A percentile compares a stretch with the other conserved stretches of the same genome.
Evolutionary conservation across 2,113 vertebrate genomes (phyloP).

Genomic region (Hypomesus transpacificus): DNA sequence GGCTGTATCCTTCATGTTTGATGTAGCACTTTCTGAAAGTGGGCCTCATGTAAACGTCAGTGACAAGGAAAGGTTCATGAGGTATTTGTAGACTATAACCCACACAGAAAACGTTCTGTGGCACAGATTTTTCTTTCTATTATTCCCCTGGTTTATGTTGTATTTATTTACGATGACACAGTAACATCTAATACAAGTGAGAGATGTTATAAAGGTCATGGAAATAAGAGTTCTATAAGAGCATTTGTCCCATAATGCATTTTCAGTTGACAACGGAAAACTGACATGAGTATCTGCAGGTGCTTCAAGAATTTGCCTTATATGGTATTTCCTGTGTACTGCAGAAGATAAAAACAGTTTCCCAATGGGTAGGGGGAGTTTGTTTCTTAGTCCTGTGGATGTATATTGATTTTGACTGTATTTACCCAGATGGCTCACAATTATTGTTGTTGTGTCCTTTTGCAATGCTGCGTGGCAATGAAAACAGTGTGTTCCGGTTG

Average conservation of each 20-base stretch:
- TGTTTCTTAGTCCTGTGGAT: not conserved
- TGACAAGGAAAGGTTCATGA: not conserved
- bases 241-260: no score
- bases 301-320: slow-evolving; percentile 22
- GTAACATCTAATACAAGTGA: no score
- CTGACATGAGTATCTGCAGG: not conserved
- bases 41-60: not conserved
- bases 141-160: no score
- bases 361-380: not conserved
- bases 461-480: no score
- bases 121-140: not conserved
- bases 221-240: no score
- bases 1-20: not conserved
- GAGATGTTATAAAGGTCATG: no score
- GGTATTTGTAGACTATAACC: not conserved
- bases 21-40: not conserved
- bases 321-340: slow-evolving; percentile 15
- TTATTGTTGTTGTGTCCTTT: no score
- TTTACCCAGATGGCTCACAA: no score
- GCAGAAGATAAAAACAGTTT: not conserved
- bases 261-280: no score
- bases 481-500: no score
- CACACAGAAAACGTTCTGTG: not conserved
- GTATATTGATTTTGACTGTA: no score
- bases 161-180: no score